phyloP scores from a whole-genome alignment of 2,797 vertebrate species.

The Chloroceryle inda region DNA sequence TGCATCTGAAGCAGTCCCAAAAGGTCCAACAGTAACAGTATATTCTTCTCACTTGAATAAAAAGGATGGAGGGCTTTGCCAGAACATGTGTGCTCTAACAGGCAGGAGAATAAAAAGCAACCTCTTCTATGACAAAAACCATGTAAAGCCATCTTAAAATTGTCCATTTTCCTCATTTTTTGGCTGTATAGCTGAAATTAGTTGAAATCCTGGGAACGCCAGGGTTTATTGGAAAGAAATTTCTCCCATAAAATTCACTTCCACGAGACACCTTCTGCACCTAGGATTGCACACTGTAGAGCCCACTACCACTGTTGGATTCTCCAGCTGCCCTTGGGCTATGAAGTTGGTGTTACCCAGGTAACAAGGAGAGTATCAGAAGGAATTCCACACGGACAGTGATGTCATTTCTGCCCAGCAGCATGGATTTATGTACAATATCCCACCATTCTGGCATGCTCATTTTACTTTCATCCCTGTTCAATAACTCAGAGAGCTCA shows the following conservation, averaged over 20 bases:
- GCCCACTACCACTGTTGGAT: neutral
- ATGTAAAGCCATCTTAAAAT: neutral
- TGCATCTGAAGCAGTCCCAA: neutral
- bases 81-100: neutral
- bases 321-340: neutral
- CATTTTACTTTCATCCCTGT: neutral
- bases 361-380: neutral
- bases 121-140: neutral
- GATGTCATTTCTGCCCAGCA: neutral
- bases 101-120: neutral
- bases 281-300: fast-evolving
- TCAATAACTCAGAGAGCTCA: neutral
- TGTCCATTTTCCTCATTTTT: neutral
- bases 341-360: neutral
- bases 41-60: constrained; percentile 24
- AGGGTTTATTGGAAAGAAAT: neutral
- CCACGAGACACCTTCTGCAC: neutral
- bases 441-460: neutral
- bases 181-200: neutral
- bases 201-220: neutral
- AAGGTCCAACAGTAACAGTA: constrained; percentile 5
- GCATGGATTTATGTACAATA: neutral
- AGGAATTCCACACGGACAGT: neutral
- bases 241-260: neutral
- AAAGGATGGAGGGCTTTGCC: neutral